Conservation (phyloP, 2,888 invertebrate genomes). For the Scaptomyza tumidula region DNA sequence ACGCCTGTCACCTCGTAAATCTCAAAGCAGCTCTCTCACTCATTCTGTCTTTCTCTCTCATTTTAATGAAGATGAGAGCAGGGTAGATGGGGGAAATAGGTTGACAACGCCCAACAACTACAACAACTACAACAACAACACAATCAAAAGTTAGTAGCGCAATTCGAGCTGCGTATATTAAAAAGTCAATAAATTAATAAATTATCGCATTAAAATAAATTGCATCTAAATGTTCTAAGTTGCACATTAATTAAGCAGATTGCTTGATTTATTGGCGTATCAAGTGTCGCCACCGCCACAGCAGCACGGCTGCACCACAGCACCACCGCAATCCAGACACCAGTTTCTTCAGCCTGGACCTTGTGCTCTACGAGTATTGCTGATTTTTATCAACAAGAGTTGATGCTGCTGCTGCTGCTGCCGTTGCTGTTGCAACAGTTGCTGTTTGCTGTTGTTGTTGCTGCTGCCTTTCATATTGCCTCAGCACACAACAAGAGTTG, state of each 20-base stretch:
- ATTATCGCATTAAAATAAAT: slow-evolving; percentile 85
- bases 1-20: slow-evolving; percentile 79
- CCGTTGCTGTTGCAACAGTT: slow-evolving; percentile 17
- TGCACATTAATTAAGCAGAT: slow-evolving; percentile 85
- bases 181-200: slow-evolving; percentile 85
- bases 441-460: slow-evolving; percentile 17
- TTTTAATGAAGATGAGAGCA: slow-evolving; percentile 18
- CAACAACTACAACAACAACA: slow-evolving; percentile 15
- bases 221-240: slow-evolving; percentile 85
- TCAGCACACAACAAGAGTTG: slow-evolving; percentile 47
- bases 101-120: slow-evolving; percentile 33
- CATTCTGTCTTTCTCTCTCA: neutral
- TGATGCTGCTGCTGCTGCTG: slow-evolving; percentile 17
- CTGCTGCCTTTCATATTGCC: slow-evolving; percentile 53
- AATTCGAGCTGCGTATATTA: slow-evolving; percentile 68
- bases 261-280: slow-evolving; percentile 85
- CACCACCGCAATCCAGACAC: slow-evolving; percentile 14
- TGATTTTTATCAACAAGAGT: slow-evolving; percentile 68
- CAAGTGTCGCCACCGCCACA: slow-evolving; percentile 78
- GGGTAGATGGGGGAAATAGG: neutral
- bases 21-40: slow-evolving; percentile 32
- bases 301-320: neutral
- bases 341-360: slow-evolving; percentile 10
- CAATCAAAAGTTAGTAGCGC: slow-evolving; percentile 28
- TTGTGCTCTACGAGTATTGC: slow-evolving; percentile 49